Evolutionary conservation across 2,113 vertebrate species (phyloP).

Genomic region (Micronisus gabar): DNA sequence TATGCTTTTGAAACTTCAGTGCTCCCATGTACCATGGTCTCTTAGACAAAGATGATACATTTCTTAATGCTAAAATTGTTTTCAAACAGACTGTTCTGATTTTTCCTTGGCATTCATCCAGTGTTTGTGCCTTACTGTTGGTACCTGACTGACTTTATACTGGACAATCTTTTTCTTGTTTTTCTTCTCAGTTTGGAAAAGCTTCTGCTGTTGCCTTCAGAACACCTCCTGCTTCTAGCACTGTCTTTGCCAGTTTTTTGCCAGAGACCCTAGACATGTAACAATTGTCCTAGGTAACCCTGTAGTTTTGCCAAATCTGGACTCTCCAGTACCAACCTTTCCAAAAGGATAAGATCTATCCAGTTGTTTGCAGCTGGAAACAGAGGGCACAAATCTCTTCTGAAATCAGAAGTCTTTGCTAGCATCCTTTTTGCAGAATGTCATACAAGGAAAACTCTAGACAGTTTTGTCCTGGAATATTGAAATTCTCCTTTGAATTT

Average conservation of each 20-base stretch:
- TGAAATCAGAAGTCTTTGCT: not conserved
- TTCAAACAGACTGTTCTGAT: not conserved
- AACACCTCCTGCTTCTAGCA: not conserved
- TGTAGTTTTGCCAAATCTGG: not conserved
- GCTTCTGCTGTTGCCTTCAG: not conserved
- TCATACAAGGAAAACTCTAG: not conserved
- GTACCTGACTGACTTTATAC: not conserved
- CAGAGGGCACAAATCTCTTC: not conserved
- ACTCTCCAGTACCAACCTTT: not conserved
- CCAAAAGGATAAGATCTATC: not conserved
- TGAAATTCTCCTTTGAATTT: not conserved
- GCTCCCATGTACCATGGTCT: not conserved
- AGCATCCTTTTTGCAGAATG: not conserved
- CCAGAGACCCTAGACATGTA: not conserved
- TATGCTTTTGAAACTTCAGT: not conserved
- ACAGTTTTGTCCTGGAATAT: not conserved
- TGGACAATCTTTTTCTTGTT: not conserved
- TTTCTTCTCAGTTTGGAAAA: not conserved
- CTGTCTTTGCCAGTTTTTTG: not conserved
- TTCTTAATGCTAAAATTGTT: not conserved
- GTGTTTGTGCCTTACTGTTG: not conserved
- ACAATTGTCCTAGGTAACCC: not conserved
- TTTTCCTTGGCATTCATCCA: not conserved
- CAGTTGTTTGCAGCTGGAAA: not conserved
- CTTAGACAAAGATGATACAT: not conserved